These are phyloP conservation scores for Nemapogon koenigi DNA, from an alignment of 2,888 invertebrate genomes.

Conservation along the genomic window DNA sequence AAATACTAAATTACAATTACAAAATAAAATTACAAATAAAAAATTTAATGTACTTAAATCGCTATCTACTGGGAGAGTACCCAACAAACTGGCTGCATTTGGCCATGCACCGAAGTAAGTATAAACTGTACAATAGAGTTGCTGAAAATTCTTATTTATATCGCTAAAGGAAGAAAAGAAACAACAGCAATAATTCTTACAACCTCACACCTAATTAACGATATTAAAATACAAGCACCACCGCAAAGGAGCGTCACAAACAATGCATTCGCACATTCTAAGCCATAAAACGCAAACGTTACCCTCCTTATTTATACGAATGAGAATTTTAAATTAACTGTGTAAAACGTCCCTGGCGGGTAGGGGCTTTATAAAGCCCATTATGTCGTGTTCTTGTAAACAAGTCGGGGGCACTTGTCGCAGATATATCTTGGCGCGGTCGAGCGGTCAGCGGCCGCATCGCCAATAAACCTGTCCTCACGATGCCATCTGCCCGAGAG, in stretches of 20 bases:
- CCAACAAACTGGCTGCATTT: no score
- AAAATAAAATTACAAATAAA: no score
- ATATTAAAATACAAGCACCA: constrained; percentile 57
- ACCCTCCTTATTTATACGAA: constrained; percentile 62
- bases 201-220: constrained; percentile 59
- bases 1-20: no score
- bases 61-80: no score
- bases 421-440: constrained; percentile 44
- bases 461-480: constrained; percentile 26
- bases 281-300: constrained; percentile 63
- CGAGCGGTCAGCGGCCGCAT: constrained; percentile 34
- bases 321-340: constrained; percentile 65
- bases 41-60: no score
- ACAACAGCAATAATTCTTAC: constrained; percentile 28
- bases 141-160: no score
- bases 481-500: constrained; percentile 18
- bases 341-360: constrained; percentile 42
- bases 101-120: no score
- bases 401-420: constrained; percentile 47
- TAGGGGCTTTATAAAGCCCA: constrained; percentile 30
- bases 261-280: constrained; percentile 57
- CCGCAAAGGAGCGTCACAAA: constrained; percentile 53
- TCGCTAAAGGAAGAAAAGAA: constrained; percentile 25
- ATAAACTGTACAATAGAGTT: no score
- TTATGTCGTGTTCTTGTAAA: constrained; percentile 57